Conservation (phyloP, 2,888 invertebrate species). For the Drosophila imparisetae region DNA sequence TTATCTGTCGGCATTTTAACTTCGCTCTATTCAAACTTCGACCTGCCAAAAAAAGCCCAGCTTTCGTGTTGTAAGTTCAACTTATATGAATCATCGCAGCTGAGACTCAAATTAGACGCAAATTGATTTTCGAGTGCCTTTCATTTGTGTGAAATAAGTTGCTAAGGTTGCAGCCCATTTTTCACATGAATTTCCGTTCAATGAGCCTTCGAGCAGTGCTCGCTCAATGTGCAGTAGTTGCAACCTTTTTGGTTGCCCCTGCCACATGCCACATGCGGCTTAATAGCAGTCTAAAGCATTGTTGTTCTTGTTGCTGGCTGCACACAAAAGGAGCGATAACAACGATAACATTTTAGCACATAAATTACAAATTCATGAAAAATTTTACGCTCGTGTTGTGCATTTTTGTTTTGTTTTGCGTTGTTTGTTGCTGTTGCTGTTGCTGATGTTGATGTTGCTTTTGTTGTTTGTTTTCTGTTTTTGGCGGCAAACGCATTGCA, state of each 20-base stretch:
- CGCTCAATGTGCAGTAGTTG: conserved; percentile 31
- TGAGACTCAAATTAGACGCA: not conserved
- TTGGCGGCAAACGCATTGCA: conserved; percentile 78
- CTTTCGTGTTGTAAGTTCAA: not conserved
- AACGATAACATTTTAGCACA: conserved; percentile 79
- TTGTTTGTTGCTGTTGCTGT: conserved; percentile 33
- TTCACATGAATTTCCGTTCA: conserved; percentile 47
- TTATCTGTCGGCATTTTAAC: not conserved
- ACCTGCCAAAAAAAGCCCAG: not conserved
- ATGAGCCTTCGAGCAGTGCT: conserved; percentile 28
- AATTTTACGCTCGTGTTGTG: conserved; percentile 78
- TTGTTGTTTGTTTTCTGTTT: conserved; percentile 66
- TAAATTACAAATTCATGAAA: conserved; percentile 79
- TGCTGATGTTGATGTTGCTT: conserved; percentile 33
- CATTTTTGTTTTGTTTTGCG: conserved; percentile 39
- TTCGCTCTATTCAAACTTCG: not conserved
- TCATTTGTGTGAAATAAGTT: conserved; percentile 35
- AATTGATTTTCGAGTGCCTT: conserved; percentile 8
- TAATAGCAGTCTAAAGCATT: conserved; percentile 50
- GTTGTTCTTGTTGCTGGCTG: conserved; percentile 35
- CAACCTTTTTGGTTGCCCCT: conserved; percentile 38
- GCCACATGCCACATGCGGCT: conserved; percentile 8
- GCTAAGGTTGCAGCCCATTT: conserved; percentile 26
- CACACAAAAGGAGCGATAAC: conserved; percentile 75
- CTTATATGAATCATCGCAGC: conserved; percentile 1